Evolutionary conservation across 2,113 vertebrate species (phyloP), one percentile per base, ranked within the genome.

Genomic region (Pterocles burchelli): DNA sequence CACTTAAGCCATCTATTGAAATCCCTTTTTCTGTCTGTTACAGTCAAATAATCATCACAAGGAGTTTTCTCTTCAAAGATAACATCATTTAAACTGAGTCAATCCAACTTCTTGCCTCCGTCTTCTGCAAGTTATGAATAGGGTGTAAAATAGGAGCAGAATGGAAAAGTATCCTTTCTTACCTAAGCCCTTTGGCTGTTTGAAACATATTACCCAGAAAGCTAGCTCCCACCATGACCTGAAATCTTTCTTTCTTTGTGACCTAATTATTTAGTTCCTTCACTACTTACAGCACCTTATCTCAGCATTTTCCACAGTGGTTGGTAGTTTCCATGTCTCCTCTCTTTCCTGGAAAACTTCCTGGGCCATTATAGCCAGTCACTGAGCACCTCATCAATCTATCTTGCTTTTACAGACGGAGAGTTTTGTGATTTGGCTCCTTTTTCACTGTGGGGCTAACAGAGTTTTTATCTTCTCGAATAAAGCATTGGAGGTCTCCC

Each of bases 371-470:
- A 90, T 65, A 95, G 82, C 48, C 46, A 67, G 55, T 92, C 79
- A 93, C 36, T 18, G 17, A 94, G 85, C 63, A 95, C 75, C 83
- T 97, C 85, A 80, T 93, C 79, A 88, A 71, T 92, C 82, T 80
- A 45, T 67, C 85, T 77, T 85, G 55, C 28, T 85, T 26, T 59
- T 63, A 46, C 18, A 90, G 46, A 77, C 28, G 1, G 10, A 77
- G 26, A 17, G 10, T 29, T 75, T 49, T 85, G 18, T 29, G 28
- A 82, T 79, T 93, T 82, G 78, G 29, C 36, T 67, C 62, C 51
- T 51, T 83, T 93, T 11, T 74, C 85, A 85, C 17, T 58, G 25
- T 2, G 16, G 14, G 10, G 36, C 16, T 54, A 88, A 82, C n/a
- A 72, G 49, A 55, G n/a, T 24, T 82, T 91, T 91, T 85, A 67